Base-by-base conservation (phyloP, 2,113 vertebrate genomes). In the Zingel zingel region DNA sequence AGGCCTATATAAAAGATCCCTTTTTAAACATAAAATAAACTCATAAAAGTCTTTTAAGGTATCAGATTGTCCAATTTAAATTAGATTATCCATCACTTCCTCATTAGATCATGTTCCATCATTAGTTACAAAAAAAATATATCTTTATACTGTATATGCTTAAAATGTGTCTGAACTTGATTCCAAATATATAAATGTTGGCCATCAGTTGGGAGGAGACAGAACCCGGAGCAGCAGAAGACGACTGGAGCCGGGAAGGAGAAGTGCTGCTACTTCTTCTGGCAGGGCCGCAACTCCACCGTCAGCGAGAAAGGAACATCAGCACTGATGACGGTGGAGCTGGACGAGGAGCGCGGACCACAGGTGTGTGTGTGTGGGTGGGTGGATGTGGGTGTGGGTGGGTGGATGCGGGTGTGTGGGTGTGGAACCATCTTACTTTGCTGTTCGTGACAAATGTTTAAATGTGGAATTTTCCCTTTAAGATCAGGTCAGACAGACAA, bases 181-280 rank as follows among this genome's bases (percentile, higher is more conserved):
- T 39, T 59, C 19, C 61, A 39, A 63, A 64, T 43, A 12, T 14
- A 39, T 4, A 65, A 16, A 65, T 13, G 45, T 67, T 13, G 19
- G 10, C n/a, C 43, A 16, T 50, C 93, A 98, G 97, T 99, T 90
- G 97, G 97, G 72, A 97, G 95, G 88, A 95, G 97, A 12, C 96
- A 97, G 88, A 97, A 96, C 83, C 96, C 95, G 93, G 48, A 96
- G 91, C 85, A 93, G 96, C 0, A 58, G 45, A 86, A 78, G 69
- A 82, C 63, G 0, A 5, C 79, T 0, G 94, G 91, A 8, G 84
- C 93, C 0, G 97, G 98, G 56, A 97, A 95, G 77, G 98, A 99
- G 92, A 98, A 97, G 84, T 98, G 97, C 43, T 97, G 97, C 23
- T 99, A 97, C 92, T 99, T 97, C 94, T 98, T 99, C 93, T 99